Base-by-base conservation (phyloP, 2,888 invertebrate species). In the Callosobruchus maculatus region DNA sequence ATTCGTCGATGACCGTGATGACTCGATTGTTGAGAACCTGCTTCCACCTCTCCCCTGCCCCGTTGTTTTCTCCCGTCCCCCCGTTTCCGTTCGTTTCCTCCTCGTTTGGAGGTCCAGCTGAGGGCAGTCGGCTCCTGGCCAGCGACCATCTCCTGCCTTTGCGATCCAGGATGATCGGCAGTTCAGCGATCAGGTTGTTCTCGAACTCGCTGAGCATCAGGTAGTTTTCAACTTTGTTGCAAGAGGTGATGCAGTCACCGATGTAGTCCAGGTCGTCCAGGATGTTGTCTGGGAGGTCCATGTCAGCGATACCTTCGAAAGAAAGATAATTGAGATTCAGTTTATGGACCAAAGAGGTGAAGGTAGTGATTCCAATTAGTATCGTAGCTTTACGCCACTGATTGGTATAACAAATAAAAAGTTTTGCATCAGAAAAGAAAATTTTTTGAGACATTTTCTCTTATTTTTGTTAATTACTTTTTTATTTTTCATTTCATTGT, bases 191-290 rank as follows among this genome's bases (percentile, higher is more conserved):
- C 75, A 95, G 88, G 86, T 95, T 95, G 88, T 95, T 95, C 85
- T 95, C 95, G 86, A 94, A 95, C 86, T 95, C 95, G 82, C 94
- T 94, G 78, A 95, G 90, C 94, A 95, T 94, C 82, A 95, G 88
- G 85, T 94, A 95, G 88, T 95, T 94, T 86, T 95, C 95, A 78
- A 95, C 93, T 90, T 94, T 94, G 88, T 94, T 94, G 87, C 94
- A 95, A 77, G 94, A 94, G 80, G 94, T 94, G 86, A 95, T 94
- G 86, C 94, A 94, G 85, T 94, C 94, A 73, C 93, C 94, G 77
- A 93, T 93, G 84, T 94, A 94, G 84, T 94, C 94, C 79, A 94
- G 88, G 82, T 94, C 94, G 76, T 94, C 94, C 31, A 94, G 88
- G 74, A 94, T 86, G 84, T 94, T 93, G 82, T 95, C 94, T 21